phyloP scores from a whole-genome alignment of 2,797 vertebrate species.

The Pantherophis vulpinus region DNA sequence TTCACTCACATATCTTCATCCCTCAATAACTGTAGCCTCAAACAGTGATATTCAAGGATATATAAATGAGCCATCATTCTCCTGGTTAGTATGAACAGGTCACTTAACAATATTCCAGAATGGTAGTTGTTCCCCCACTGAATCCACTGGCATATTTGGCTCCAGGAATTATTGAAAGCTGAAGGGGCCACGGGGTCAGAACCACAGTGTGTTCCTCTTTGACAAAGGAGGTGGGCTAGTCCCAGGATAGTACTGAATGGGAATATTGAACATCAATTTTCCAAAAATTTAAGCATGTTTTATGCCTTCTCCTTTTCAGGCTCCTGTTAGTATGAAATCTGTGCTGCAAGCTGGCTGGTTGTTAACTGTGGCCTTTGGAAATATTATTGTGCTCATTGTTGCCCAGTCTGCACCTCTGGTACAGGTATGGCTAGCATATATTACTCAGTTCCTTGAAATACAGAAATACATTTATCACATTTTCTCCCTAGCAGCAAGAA shows the following conservation, averaged over 20 bases:
- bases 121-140: not conserved
- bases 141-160: not conserved
- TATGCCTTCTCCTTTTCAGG: conserved; percentile 70
- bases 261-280: not conserved
- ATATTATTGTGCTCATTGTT: conserved; percentile 92
- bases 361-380: conserved; percentile 92
- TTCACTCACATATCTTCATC: not conserved
- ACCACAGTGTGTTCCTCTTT: not conserved
- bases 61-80: not conserved
- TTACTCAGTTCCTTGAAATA: not conserved
- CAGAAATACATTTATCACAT: not conserved
- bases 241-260: not conserved
- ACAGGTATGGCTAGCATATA: conserved; percentile 79
- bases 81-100: not conserved
- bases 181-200: not conserved
- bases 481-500: not conserved
- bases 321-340: conserved; percentile 95
- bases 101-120: not conserved
- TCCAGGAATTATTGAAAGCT: not conserved
- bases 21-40: not conserved
- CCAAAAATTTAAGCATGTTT: not conserved
- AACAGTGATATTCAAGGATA: not conserved
- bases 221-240: not conserved
- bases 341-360: conserved; percentile 96
- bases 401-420: conserved; percentile 87